Percentiles rank a stretch among this genome's conserved stretches.
Evolutionary conservation across 2,113 vertebrate species (phyloP).

Genomic region (Megaceryle torquata): DNA sequence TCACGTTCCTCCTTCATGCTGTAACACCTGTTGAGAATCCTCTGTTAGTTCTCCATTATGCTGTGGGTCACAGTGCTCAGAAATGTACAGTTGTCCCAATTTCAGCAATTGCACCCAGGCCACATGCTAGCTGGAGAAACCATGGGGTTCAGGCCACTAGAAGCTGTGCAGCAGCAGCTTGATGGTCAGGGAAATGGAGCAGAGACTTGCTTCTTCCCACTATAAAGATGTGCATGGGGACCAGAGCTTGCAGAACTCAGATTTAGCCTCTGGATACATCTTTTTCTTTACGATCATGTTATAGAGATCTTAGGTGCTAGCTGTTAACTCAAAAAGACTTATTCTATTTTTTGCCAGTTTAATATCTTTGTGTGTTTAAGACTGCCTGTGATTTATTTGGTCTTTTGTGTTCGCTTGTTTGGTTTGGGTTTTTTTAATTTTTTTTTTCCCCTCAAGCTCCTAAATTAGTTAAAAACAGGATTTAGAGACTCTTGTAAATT

Average conservation of each 20-base stretch:
- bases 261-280: neutral
- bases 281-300: fast-evolving
- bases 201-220: neutral
- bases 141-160: neutral
- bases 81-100: fast-evolving
- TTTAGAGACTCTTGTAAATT: neutral
- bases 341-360: neutral
- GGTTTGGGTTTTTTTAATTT: neutral
- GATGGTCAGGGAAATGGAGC: neutral
- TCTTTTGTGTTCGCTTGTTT: neutral
- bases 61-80: neutral
- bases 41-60: neutral
- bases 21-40: neutral
- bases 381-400: neutral
- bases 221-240: neutral
- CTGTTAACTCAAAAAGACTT: neutral
- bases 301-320: neutral
- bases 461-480: neutral
- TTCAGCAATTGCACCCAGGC: neutral
- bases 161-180: neutral
- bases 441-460: neutral
- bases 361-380: neutral
- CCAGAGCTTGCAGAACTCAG: neutral
- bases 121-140: neutral
- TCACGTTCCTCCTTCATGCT: neutral